Percentiles rank a stretch among this genome's conserved stretches.
These are phyloP conservation scores for Actias luna DNA, from an alignment of 2,888 invertebrate species.

Conservation along the genomic window DNA sequence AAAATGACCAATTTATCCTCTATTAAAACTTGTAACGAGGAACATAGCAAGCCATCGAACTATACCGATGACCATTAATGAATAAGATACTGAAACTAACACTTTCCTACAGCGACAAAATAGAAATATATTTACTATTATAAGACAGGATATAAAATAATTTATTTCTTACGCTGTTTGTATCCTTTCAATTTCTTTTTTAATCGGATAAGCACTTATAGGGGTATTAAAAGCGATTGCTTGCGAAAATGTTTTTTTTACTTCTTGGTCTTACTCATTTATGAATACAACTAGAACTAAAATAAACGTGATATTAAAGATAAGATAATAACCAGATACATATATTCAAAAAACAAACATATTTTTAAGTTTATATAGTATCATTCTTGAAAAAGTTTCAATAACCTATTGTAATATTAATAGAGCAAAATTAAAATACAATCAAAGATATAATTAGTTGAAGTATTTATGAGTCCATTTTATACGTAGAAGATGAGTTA, in stretches of 20 bases:
- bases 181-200: conserved; percentile 25
- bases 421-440: no score
- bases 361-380: not conserved
- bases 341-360: not conserved
- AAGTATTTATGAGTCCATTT: no score
- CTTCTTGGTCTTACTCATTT: not conserved
- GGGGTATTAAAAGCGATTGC: conserved; percentile 37
- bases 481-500: no score
- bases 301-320: not conserved
- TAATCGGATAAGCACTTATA: conserved; percentile 57
- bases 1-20: no score
- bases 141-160: not conserved
- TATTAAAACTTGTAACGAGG: no score
- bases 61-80: no score
- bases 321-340: not conserved
- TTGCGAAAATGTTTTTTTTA: conserved; percentile 13
- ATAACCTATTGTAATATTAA: no score
- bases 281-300: not conserved
- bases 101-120: not conserved
- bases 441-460: no score
- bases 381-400: not conserved
- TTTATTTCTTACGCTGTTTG: not conserved
- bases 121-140: not conserved
- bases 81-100: no score
- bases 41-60: no score